A percentile compares a stretch with the other conserved stretches of the same genome.
These are phyloP conservation scores for Schizopygopsis pylzovi DNA, from an alignment of 2,797 vertebrate genomes.

Conservation along the genomic window DNA sequence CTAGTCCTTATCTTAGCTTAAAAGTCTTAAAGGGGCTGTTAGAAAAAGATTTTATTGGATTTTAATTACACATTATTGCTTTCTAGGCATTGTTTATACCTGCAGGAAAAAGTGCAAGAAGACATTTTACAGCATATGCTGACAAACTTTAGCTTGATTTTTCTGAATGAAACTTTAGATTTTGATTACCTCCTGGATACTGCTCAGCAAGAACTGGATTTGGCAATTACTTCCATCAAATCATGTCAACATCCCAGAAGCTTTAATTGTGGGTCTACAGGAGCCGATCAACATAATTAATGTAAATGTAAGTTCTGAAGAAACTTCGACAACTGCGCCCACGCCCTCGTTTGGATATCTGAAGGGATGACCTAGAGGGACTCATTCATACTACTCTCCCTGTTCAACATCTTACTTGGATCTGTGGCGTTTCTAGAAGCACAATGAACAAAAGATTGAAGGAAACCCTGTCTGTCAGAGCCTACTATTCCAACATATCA, in stretches of 20 bases:
- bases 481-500: background rate
- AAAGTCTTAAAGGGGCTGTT: too few species aligned
- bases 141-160: too few species aligned
- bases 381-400: background rate
- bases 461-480: constrained; percentile 2
- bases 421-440: background rate
- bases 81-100: too few species aligned
- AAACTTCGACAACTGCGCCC: background rate
- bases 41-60: too few species aligned
- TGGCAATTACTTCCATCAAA: background rate
- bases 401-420: background rate
- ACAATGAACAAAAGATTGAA: constrained; percentile 5
- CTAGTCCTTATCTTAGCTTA: background rate
- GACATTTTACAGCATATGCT: too few species aligned
- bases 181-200: background rate
- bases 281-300: background rate
- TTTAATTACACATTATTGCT: too few species aligned
- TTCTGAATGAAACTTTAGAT: too few species aligned
- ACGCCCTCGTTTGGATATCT: background rate
- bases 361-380: background rate
- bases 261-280: background rate
- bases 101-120: too few species aligned
- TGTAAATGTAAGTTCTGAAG: constrained; percentile 1
- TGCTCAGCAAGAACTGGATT: background rate
- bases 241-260: background rate